Base-by-base conservation (phyloP, 1,140 invertebrate genomes). In the Microplitis demolitor region DNA sequence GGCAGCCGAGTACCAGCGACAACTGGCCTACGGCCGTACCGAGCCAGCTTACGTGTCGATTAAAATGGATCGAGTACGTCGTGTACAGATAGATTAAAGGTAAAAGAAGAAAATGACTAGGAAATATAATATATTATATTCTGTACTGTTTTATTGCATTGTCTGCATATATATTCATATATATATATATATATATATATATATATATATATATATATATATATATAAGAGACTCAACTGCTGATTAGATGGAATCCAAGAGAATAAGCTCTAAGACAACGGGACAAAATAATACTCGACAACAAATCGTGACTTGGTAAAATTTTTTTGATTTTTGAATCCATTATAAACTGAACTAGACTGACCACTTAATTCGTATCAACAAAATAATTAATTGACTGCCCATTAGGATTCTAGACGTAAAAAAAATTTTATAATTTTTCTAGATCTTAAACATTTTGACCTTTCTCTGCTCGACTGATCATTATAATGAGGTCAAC, bases 41-140 rank as follows among this genome's bases (percentile, higher is more conserved):
- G 62, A 72, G 70, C 34, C 51, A 53, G 39, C 56, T 64, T 61
- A 11, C 60, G 35, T 54, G 37, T 68, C 31, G 39, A 45, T 66
- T 51, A 64, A 64, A 53, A 72, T 66, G 51, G 53, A 72, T 66
- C 14, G 54, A 67, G n/a, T 33, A n/a, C 53, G 9, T 51, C 24
- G 9, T 50, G 31, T 11, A 34, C 13, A 69, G 9, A 60, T n/a
- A 69, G 34, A 14, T 31, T 13, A 13, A 58, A 45, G 54, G 33
- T 37, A 66, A 50, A 51, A 34, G 11, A 35, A 62, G 31, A 62
- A 13, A 13, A 5, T 60, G 60, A 39, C 60, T 35, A 13, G 60
- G 34, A n/a, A 13, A 33, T n/a, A 16, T 45, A 3, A 24, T 24
- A 24, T 24, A 1, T 24, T 24, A 24, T 24, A 24, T 24, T 24